Base-by-base conservation (phyloP, 1,140 invertebrate species). In the Lordiphosa mommai region DNA sequence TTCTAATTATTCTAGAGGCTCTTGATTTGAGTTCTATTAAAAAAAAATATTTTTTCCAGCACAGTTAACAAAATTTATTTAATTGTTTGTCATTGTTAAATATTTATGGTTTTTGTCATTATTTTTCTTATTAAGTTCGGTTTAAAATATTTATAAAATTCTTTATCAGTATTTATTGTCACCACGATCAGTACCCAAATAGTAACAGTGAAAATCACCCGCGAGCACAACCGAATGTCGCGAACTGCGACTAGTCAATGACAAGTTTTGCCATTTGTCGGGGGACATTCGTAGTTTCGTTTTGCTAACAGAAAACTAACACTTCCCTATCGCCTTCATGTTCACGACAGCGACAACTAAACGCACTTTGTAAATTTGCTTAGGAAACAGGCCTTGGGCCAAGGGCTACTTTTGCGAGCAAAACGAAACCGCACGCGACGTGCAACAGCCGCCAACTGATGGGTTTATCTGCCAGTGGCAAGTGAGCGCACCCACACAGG, bases 381-480 rank as follows among this genome's bases (percentile, higher is more conserved):
- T 50, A 51, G 29, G 23, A 51, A 14, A 8, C 40, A 33, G n/a
- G 30, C 34, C 16, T 48, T 41, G 57, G 20, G 20, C 20, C 20
- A 52, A 52, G 27, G 32, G 63, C 17, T 30, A n/a, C 23, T 40
- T 40, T 60, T 23, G 34, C 29, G 38, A 50, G 33, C 20, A 34
- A 36, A 56, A 43, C 41, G 33, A 76, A 70, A 82, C 76, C 77
- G 72, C 77, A 82, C 77, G 77, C 77, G 49, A 82, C 77, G 77
- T 84, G 77, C 77, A 82, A 82, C 77, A 84, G 77, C 77, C 77
- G 77, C 68, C 72, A 77, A 82, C 77, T 82, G 77, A 82, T 69
- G 68, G 59, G 67, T 64, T 84, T 66, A 68, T 84, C 77, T 77
- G 65, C 59, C 60, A 58, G 33, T 29, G 49, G 43, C 61, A 67